Evolutionary conservation across 2,888 invertebrate genomes (phyloP), one percentile per base, ranked within the genome.

Genomic region (Calameuta filiformis): DNA sequence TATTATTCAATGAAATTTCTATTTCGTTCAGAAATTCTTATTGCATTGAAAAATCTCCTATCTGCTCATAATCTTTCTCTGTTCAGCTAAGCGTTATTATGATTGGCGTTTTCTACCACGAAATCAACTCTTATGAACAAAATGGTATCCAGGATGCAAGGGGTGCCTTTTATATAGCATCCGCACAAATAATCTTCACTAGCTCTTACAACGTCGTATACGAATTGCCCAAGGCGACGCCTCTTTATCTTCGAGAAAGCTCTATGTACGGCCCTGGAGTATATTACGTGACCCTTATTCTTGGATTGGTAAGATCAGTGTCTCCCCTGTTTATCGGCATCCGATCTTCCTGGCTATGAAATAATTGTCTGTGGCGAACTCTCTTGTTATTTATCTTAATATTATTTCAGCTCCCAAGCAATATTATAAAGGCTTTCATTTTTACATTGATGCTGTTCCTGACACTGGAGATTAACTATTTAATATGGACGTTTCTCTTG

Each of bases 111-210:
- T 93, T 92, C 79, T 93, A 92, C 87, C 83, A 89, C 0, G 93
- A 92, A 0, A 91, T 92, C 33, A 87, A 92, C 1, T 92, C 93
- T 1, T 90, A 89, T 1, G 93, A 92, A 0, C 93, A 93, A 82
- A 87, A 88, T 0, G 93, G 93, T 0, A 89, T 93, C 1, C 93
- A 93, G 82, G 92, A 92, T 80, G 84, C 92, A 4, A 87, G 92
- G 30, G 93, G 93, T 0, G 91, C 93, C 68, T 90, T 93, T 12
- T 93, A 93, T 92, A 86, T 93, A 69, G 87, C 93, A 77, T 92
- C 92, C 76, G 92, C 93, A n/a, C 93, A 93, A 80, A 90, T 93
- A 0, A 90, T 92, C 73, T 93, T 93, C 85, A 90, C 91, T 0
- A 80, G 92, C 3, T 91, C 93, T 1, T 93, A 93, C 84, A 90